phyloP scores from a whole-genome alignment of 2,113 vertebrate genomes.

The Centropristis striata region DNA sequence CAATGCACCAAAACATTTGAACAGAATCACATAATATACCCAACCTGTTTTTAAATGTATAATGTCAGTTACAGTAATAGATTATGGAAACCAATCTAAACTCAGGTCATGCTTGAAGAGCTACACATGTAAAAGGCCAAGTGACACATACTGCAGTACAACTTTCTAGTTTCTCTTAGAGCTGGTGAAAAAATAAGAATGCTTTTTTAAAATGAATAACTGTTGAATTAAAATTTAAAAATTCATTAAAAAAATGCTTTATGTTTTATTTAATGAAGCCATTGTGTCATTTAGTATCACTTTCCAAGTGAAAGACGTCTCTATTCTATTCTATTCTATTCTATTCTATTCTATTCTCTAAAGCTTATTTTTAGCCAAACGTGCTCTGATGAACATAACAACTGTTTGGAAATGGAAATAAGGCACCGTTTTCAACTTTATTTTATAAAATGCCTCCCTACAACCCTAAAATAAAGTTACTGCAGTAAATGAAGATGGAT shows the following conservation, averaged over 20 bases:
- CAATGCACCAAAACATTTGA: too few species aligned
- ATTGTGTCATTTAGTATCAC: constrained; percentile 25
- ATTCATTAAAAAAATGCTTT: background rate
- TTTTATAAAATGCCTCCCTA: constrained; percentile 30
- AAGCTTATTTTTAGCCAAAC: constrained; percentile 53
- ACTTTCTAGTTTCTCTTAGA: background rate
- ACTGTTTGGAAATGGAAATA: constrained; percentile 51
- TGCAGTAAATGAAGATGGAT: constrained; percentile 30
- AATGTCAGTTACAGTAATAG: background rate
- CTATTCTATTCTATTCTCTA: background rate
- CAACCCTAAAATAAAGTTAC: constrained; percentile 31
- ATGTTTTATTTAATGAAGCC: background rate
- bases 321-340: constrained; percentile 20
- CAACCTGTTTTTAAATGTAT: too few species aligned
- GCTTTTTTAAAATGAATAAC: too few species aligned
- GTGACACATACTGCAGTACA: background rate
- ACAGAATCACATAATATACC: too few species aligned
- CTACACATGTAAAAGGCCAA: background rate
- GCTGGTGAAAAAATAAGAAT: background rate
- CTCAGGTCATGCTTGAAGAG: background rate
- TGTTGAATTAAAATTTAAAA: too few species aligned
- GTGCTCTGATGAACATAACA: constrained; percentile 34
- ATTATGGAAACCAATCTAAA: background rate
- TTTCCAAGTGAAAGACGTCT: background rate
- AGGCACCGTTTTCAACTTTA: constrained; percentile 25